Percentiles rank a stretch among this genome's conserved stretches.
Conservation (phyloP, 2,113 vertebrate species). For the Melanerpes formicivorus region DNA sequence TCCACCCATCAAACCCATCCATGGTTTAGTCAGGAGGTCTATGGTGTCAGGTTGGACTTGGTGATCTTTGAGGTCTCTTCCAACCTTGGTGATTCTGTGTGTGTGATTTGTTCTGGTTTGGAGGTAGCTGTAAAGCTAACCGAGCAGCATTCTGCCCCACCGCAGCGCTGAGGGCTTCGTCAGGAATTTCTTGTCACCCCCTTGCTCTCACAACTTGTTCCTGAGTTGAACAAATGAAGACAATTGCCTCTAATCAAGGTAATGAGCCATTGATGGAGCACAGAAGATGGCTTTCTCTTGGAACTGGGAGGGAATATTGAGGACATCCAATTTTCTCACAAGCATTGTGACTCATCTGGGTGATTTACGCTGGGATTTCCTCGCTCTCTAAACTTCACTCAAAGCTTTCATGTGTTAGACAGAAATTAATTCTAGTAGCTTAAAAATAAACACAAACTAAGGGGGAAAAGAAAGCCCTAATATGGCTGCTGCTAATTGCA, state of each 20-base stretch:
- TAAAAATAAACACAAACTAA: slow-evolving; percentile 24
- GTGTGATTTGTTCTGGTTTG: neutral
- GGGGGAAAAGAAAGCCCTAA: neutral
- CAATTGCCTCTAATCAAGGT: neutral
- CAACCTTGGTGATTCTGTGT: no score
- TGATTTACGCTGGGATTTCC: slow-evolving; percentile 1
- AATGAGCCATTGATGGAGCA: neutral
- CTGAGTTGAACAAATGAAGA: neutral
- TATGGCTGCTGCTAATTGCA: slow-evolving; percentile 8
- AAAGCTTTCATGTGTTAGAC: neutral
- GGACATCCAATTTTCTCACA: neutral
- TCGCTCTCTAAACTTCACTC: neutral
- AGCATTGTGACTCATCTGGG: neutral
- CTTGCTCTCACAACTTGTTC: neutral
- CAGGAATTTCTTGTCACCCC: neutral
- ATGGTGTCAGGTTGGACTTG: no score
- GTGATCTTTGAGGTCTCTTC: no score
- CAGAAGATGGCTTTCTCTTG: neutral
- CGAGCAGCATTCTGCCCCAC: neutral
- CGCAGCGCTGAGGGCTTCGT: neutral
- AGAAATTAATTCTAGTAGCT: neutral
- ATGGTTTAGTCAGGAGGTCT: no score
- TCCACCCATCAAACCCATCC: no score
- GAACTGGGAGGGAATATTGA: neutral
- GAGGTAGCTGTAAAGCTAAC: neutral